Evolutionary conservation across 2,113 vertebrate species (phyloP).

Genomic region (Actenoides hombroni): DNA sequence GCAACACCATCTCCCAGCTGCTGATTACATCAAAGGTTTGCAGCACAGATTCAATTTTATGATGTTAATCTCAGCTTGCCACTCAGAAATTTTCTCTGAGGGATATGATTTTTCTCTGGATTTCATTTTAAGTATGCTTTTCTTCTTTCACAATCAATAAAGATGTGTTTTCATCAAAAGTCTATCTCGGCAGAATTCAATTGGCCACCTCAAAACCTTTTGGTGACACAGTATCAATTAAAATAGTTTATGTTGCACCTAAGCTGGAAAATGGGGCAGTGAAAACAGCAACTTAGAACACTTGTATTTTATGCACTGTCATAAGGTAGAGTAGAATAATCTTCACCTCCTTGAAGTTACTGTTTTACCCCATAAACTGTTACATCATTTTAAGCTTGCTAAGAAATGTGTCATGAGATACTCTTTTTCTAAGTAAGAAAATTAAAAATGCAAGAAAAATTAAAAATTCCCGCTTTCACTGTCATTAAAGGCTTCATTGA

Average conservation of each 20-base stretch:
- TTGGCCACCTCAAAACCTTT: slow-evolving; percentile 78
- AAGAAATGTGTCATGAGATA: neutral
- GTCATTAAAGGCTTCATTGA: neutral
- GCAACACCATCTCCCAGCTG: slow-evolving; percentile 82
- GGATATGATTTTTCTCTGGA: slow-evolving; percentile 83
- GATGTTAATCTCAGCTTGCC: slow-evolving; percentile 84
- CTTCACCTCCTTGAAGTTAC: slow-evolving; percentile 12
- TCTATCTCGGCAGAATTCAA: slow-evolving; percentile 82
- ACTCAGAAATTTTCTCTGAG: slow-evolving; percentile 85
- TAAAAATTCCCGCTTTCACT: neutral
- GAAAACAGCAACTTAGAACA: slow-evolving; percentile 55
- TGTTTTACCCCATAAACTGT: neutral
- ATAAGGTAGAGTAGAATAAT: slow-evolving; percentile 20
- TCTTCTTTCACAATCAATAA: slow-evolving; percentile 83
- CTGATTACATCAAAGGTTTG: slow-evolving; percentile 83
- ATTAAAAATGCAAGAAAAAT: neutral
- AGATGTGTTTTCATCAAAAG: slow-evolving; percentile 84
- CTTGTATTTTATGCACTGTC: slow-evolving; percentile 25
- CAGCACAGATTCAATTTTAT: slow-evolving; percentile 85
- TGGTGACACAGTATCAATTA: slow-evolving; percentile 83
- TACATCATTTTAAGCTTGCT: neutral
- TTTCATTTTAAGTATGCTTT: slow-evolving; percentile 86
- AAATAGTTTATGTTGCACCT: slow-evolving; percentile 79
- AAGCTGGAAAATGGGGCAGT: slow-evolving; percentile 63
- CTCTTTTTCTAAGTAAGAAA: neutral